Base-by-base conservation (phyloP, 1,140 invertebrate species). In the Bathynomus jamesi region DNA sequence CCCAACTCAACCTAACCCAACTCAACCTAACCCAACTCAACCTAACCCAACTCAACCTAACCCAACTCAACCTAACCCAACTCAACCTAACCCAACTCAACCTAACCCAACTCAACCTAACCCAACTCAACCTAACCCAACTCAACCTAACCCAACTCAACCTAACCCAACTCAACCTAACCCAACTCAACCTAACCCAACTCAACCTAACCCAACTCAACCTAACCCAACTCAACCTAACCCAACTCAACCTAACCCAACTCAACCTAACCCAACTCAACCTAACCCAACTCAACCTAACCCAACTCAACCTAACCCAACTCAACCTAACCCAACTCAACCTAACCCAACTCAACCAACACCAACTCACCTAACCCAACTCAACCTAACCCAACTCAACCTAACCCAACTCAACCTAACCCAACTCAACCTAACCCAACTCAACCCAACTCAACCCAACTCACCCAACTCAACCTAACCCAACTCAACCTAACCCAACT, bases 201-300 rank as follows among this genome's bases (percentile, higher is more conserved):
- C 62, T n/a, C 27, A 21, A 24, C 62, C 62, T 24, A 64, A 64
- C 62, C 62, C 62, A 64, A 64, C 62, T 24, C 24, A 24, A 10
- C 62, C 62, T 24, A 64, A 64, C 62, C 62, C 62, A 64, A 64
- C 62, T 24, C 62, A 64, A 24, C 62, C 62, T 24, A 64, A 64
- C 62, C 62, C 10, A 64, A 10, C 24, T 11, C 10, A 64, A 64
- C 62, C 62, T 11, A n/a, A 64, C 62, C 62, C 10, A 10, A 11
- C 62, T 24, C n/a, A n/a, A 64, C 62, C 62, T 24, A 64, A 10
- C 10, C 62, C 27, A 64, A 64, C 62, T 24, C 24, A 24, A 10
- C 62, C 62, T 24, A 64, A 21, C n/a, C 27, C 27, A 64, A 27
- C n/a, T 24, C 27, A 21, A 64, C 62, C 62, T 24, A 64, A 64